Evolutionary conservation across 2,113 vertebrate species (phyloP), one percentile per base, ranked within the genome.

Genomic region (Aleadryas rufinucha): DNA sequence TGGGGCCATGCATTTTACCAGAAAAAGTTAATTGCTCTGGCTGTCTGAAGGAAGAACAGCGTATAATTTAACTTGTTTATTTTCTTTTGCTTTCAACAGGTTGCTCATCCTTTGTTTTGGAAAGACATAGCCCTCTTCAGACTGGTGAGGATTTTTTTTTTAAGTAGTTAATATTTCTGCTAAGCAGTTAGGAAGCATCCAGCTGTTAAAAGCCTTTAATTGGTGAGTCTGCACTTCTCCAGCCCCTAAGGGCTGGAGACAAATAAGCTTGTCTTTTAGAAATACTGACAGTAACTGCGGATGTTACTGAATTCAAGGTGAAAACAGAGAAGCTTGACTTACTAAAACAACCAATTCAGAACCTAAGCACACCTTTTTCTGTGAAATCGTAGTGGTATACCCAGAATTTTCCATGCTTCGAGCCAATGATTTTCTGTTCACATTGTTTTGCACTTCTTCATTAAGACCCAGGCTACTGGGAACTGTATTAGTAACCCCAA

Each of bases 151-250:
- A 16, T 41, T 49, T 54, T 64, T 42, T 3, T 49, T 71, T 52
- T 63, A 72, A 81, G 65, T 77, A 47, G 50, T 72, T 93, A 93
- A 90, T 89, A 15, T 50, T 95, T 90, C 68, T 92, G 57, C 63
- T 70, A 92, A 84, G 71, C 75, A 89, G 44, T 68, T 84, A 96
- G 87, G 69, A 97, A 88, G 45, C 64, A 92, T 84, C 92, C 94
- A 97, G 74, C 94, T 96, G 95, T 86, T 96, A 95, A 95, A 97
- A 95, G 84, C 81, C 81, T 97, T 96, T 97, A 94, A 97, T 89
- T 95, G 81, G 83, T 64, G 35, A 95, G 33, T 81, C 42, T 90
- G 49, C 20, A 53, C 39, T 86, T 92, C 70, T 68, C 27, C 66
- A 85, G 35, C 26, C 69, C 68, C 77, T 76, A 69, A 52, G 42